Evolutionary conservation across 2,888 invertebrate genomes (phyloP), one percentile per base, ranked within the genome.

Genomic region (Iphiclides podalirius): DNA sequence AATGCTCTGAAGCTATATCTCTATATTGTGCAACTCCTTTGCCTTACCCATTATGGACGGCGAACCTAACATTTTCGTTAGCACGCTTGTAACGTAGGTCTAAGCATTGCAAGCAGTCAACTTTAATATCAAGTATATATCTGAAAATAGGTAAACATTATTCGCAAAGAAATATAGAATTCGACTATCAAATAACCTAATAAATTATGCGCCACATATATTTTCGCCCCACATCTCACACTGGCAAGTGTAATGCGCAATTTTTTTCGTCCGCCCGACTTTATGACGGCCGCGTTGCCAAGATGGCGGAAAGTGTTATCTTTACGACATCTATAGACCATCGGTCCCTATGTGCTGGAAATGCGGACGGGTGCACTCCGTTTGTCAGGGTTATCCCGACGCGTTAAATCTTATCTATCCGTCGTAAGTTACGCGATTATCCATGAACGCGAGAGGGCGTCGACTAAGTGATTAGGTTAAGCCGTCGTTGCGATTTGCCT

Each of bases 261-360:
- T 13, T 37, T 46, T 39, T 45, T 28, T 41, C 41, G 8, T 36
- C 17, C 31, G 20, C 36, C 39, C 39, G 31, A 11, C 31, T 48
- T 48, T 48, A 48, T 33, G 42, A 23, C 37, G 15, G 36, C 31
- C 23, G 9, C 38, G 48, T 42, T 37, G 48, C 48, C 48, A 41
- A 42, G 37, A 48, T 43, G 48, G 42, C 48, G 42, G 48, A 31
- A 6, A 13, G 38, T 12, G 39, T 40, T 47, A 47, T 47, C 47
- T 47, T 41, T 47, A 47, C 17, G 40, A 7, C 47, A 47, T 47
- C 47, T 45, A 11, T n/a, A n/a, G 17, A 13, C 36, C n/a, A n/a
- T 26, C 41, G 12, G 35, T 34, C 16, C 26, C 26, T 41, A 40
- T 35, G 34, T 8, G 8, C 33, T 16, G 47, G 28, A 34, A 28